These are phyloP conservation scores for Meteorus cinctellus DNA, from an alignment of 2,888 invertebrate genomes.

Conservation along the genomic window DNA sequence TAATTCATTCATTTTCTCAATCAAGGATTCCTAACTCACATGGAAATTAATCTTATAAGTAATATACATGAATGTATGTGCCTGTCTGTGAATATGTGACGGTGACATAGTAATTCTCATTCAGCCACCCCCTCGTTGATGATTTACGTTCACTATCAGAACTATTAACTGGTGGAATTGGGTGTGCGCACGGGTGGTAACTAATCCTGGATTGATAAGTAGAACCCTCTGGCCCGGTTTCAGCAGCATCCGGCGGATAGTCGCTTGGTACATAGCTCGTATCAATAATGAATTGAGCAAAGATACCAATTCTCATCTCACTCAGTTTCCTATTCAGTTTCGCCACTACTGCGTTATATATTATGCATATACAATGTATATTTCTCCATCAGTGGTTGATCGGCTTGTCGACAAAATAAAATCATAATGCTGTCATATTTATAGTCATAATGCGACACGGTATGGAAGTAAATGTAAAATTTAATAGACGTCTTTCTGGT, in stretches of 20 bases:
- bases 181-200: conserved; percentile 60
- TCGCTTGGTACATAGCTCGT: conserved; percentile 47
- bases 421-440: neutral
- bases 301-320: conserved; percentile 32
- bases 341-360: neutral
- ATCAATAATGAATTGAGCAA: conserved; percentile 53
- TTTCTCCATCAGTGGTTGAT: conserved; percentile 4
- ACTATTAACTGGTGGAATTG: conserved; percentile 62
- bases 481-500: neutral
- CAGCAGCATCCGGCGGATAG: conserved; percentile 50
- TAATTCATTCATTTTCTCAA: neutral
- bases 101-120: conserved; percentile 22
- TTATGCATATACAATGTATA: neutral
- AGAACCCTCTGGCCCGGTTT: conserved; percentile 56
- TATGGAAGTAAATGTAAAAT: neutral
- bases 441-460: neutral
- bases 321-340: conserved; percentile 18
- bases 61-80: neutral
- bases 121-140: conserved; percentile 50
- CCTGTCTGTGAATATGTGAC: neutral
- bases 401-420: neutral
- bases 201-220: conserved; percentile 66
- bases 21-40: neutral
- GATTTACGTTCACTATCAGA: conserved; percentile 60
- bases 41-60: conserved; percentile 17